A percentile compares a stretch with the other conserved stretches of the same genome.
Conservation (phyloP, 2,797 vertebrate genomes). For the Chaenodraco wilsoni region DNA sequence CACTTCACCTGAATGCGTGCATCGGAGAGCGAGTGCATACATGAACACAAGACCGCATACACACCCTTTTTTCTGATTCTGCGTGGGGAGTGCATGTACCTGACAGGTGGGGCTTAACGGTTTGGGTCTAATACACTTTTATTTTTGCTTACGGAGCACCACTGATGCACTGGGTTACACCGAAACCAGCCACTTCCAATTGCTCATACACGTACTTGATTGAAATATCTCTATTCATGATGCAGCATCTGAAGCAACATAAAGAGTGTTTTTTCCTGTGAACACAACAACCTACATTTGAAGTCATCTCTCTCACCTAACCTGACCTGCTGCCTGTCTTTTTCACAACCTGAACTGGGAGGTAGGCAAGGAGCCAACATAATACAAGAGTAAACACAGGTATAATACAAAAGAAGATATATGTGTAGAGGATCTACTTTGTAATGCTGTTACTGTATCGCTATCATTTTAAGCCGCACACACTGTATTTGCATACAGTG, state of each 20-base stretch:
- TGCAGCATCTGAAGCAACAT: neutral
- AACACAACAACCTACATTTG: slow-evolving; percentile 3
- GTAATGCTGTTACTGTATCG: neutral
- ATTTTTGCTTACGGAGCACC: neutral
- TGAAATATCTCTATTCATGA: neutral
- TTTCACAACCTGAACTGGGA: neutral
- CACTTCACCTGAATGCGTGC: neutral
- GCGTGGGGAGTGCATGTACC: neutral
- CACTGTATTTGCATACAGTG: neutral
- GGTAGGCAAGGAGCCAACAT: neutral
- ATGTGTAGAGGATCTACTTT: slow-evolving; percentile 15
- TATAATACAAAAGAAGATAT: slow-evolving; percentile 31
- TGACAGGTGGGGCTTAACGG: neutral
- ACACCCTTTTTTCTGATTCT: slow-evolving; percentile 5
- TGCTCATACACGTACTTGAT: neutral
- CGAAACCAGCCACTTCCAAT: neutral
- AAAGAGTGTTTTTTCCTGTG: neutral
- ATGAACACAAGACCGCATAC: neutral
- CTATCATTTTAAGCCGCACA: slow-evolving; percentile 35
- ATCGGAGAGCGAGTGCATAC: slow-evolving; percentile 28
- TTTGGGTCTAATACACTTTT: neutral
- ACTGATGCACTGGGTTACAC: neutral
- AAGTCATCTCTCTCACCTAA: slow-evolving; percentile 15
- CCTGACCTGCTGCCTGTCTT: slow-evolving; percentile 7
- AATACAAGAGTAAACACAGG: slow-evolving; percentile 35